These are phyloP conservation scores for Rhopilema esculentum DNA, from an alignment of 30 jellyfish, hydroid and myxozoan species.

Conservation along the genomic window DNA sequence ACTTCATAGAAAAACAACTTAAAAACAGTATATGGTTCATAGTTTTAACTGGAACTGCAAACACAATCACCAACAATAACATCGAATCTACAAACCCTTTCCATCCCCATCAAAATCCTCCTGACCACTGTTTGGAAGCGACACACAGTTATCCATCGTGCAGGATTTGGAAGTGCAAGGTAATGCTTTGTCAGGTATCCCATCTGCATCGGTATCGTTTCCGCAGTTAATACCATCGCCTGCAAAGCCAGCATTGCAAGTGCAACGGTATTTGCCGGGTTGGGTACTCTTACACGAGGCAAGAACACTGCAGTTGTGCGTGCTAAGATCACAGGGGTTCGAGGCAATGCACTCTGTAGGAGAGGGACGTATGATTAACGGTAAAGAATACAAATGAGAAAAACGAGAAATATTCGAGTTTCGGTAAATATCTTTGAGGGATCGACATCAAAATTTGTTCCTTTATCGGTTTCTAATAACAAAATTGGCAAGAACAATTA, in stretches of 20 bases:
- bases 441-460: not conserved
- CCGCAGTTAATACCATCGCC: conserved; percentile 64
- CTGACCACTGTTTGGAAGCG: conserved; percentile 73
- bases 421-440: not conserved
- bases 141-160: conserved; percentile 60
- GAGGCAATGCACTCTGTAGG: conserved; percentile 36
- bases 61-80: too few species aligned
- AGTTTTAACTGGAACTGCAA: too few species aligned
- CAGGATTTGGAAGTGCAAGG: conserved; percentile 40
- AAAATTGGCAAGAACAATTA: not conserved
- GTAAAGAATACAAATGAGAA: too few species aligned
- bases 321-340: conserved; percentile 30
- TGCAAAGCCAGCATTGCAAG: conserved; percentile 53
- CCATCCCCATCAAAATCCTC: conserved; percentile 73
- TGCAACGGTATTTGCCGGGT: conserved; percentile 18
- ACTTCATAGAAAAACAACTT: too few species aligned
- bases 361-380: too few species aligned
- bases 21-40: too few species aligned
- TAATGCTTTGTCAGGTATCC: conserved; percentile 53
- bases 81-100: conserved; percentile 2
- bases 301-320: conserved; percentile 56
- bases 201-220: conserved; percentile 67
- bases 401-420: too few species aligned
- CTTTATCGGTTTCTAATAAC: not conserved
- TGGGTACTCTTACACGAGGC: conserved; percentile 41